Conservation (phyloP, 2,797 vertebrate genomes). For the Pelodytes ibericus region DNA sequence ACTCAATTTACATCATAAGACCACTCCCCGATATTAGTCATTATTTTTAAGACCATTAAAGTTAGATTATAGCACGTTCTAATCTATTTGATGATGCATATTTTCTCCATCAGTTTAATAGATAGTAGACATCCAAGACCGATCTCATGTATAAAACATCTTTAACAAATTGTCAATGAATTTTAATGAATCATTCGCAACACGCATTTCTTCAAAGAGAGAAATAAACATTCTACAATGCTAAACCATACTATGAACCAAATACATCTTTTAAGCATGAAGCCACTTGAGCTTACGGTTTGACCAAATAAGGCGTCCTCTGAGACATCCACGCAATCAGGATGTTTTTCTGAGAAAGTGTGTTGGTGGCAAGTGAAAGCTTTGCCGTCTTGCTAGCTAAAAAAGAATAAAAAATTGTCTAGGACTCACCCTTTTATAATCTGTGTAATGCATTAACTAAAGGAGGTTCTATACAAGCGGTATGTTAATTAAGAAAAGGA, state of each 20-base stretch:
- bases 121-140: constrained; percentile 33
- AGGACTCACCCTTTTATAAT: neutral
- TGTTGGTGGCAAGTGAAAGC: neutral
- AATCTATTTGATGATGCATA: constrained; percentile 14
- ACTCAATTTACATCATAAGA: neutral
- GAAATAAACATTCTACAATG: neutral
- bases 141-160: constrained; percentile 52
- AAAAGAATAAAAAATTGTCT: neutral
- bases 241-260: constrained; percentile 6
- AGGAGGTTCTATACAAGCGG: too few relatives aligned
- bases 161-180: constrained; percentile 48
- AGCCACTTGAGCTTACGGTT: constrained; percentile 12
- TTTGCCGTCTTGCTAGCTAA: neutral
- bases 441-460: neutral
- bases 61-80: constrained; percentile 13
- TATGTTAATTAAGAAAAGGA: neutral
- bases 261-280: constrained; percentile 2
- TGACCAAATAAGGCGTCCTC: constrained; percentile 20
- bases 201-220: neutral
- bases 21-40: neutral
- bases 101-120: neutral
- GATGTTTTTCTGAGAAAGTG: neutral
- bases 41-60: constrained; percentile 15
- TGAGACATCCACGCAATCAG: constrained; percentile 42
- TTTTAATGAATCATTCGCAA: constrained; percentile 37